Evolutionary conservation across 37 sponge, comb jelly and placozoan genomes (phyloP), one percentile per base, ranked within the genome.

Genomic region (Theonella swinhoei): DNA sequence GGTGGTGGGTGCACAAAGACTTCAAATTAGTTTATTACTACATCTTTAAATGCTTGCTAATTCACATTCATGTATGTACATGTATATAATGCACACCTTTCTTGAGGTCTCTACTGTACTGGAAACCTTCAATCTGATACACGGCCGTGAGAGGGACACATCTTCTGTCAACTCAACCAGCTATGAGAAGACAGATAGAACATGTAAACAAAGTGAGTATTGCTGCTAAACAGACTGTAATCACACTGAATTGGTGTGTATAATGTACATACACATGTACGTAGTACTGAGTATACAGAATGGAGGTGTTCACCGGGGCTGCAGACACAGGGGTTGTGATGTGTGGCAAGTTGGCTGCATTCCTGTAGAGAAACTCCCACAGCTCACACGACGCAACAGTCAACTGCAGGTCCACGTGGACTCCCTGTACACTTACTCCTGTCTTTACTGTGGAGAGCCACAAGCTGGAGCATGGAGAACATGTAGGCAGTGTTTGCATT

Each of bases 331-430:
- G 89, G 22, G 70, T 80, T 22, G 83, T 78, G 83, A 88, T 88
- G 65, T 54, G 40, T 38, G 72, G 47, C 20, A 82, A 40, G 39
- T 61, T 68, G 29, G 86, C 72, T 30, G 78, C 76, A 62, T 88
- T 88, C 38, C 68, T 70, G 42, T 88, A 82, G 64, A 88, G 54
- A 73, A 70, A 82, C 65, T 88, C 89, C 89, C 77, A 78, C n/a
- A 88, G n/a, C 62, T 88, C 83, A 11, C 64, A 54, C 4, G 71
- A 42, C 4, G 72, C 83, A 29, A 82, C 43, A 22, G 83, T 54
- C 41, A 88, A 23, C 20, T 88, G 71, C 38, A 76, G n/a, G 28
- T 83, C 78, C 64, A 35, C 26, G 24, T 25, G 39, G 28, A 61
- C 59, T 32, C 83, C 89, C 37, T 26, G 23, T 20, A 63, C 14